phyloP scores from a whole-genome alignment of 2,888 invertebrate genomes.

The Zele albiditarsus region DNA sequence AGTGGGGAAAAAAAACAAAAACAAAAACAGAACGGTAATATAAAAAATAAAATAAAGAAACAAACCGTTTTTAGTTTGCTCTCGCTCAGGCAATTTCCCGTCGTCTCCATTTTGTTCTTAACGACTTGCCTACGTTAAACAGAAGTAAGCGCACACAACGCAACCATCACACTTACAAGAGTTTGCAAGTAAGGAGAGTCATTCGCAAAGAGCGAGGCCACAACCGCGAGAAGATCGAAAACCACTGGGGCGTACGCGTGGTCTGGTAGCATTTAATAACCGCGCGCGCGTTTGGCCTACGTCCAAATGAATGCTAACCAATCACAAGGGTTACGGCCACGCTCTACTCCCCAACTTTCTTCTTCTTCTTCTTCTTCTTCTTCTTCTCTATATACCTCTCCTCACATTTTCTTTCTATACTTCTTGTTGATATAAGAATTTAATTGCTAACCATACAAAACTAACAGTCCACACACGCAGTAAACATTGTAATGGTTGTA shows the following conservation, averaged over 20 bases:
- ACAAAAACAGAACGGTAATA: background rate
- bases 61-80: slow-evolving; percentile 8
- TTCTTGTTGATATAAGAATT: slow-evolving; percentile 22
- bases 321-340: slow-evolving; percentile 25
- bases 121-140: slow-evolving; percentile 33
- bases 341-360: slow-evolving; percentile 14
- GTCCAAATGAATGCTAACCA: slow-evolving; percentile 46
- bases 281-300: slow-evolving; percentile 36
- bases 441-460: slow-evolving; percentile 35
- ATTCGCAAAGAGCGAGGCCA: slow-evolving; percentile 11
- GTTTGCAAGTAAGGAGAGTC: slow-evolving; percentile 20
- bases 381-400: slow-evolving; percentile 11
- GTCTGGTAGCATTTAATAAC: slow-evolving; percentile 51
- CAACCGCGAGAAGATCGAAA: slow-evolving; percentile 22
- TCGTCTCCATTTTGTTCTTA: slow-evolving; percentile 24
- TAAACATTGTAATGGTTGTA: slow-evolving; percentile 19
- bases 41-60: slow-evolving; percentile 3
- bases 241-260: slow-evolving; percentile 44
- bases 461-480: background rate
- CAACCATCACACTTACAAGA: slow-evolving; percentile 8
- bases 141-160: slow-evolving; percentile 21
- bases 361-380: slow-evolving; percentile 18
- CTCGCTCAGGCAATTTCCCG: slow-evolving; percentile 20
- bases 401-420: slow-evolving; percentile 2
- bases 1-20: background rate